A percentile compares a stretch with the other conserved stretches of the same genome.
These are phyloP conservation scores for Diploptera punctata DNA, from an alignment of 2,888 invertebrate species.

Conservation along the genomic window DNA sequence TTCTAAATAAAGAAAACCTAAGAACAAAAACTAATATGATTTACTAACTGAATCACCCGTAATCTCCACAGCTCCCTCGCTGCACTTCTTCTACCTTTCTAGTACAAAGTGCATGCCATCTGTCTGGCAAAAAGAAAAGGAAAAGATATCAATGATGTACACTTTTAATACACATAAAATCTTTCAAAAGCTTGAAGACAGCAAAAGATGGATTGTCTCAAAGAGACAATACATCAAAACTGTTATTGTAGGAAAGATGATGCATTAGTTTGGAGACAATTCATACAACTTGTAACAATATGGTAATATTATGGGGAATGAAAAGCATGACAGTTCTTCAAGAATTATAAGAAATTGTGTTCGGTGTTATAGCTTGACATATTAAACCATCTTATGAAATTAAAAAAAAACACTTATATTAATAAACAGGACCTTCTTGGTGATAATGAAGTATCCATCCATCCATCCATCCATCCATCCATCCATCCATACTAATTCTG, in stretches of 20 bases:
- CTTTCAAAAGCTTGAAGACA: not conserved
- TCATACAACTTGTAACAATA: not conserved
- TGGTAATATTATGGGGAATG: not conserved
- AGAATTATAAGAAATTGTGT: too few relatives aligned
- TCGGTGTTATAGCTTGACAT: too few relatives aligned
- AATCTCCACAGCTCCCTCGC: too few relatives aligned
- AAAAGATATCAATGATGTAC: not conserved
- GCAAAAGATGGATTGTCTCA: slow-evolving; percentile 18
- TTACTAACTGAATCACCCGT: slow-evolving; percentile 38
- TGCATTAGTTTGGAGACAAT: not conserved
- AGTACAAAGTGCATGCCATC: not conserved
- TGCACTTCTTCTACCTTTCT: slow-evolving; percentile 4
- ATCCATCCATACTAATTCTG: too few relatives aligned
- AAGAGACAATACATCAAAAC: slow-evolving; percentile 9
- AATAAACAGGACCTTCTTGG: too few relatives aligned
- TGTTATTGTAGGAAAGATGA: not conserved
- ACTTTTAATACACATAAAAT: slow-evolving; percentile 23
- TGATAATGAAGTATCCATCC: too few relatives aligned
- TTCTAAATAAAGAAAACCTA: slow-evolving; percentile 30
- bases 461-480: too few relatives aligned
- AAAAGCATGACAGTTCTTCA: too few relatives aligned
- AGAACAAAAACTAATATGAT: slow-evolving; percentile 39
- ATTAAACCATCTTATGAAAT: too few relatives aligned
- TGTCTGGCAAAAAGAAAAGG: slow-evolving; percentile 3
- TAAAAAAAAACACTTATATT: too few relatives aligned